These are phyloP conservation scores for Salvelinus fontinalis DNA, from an alignment of 2,113 vertebrate species.

Conservation along the genomic window DNA sequence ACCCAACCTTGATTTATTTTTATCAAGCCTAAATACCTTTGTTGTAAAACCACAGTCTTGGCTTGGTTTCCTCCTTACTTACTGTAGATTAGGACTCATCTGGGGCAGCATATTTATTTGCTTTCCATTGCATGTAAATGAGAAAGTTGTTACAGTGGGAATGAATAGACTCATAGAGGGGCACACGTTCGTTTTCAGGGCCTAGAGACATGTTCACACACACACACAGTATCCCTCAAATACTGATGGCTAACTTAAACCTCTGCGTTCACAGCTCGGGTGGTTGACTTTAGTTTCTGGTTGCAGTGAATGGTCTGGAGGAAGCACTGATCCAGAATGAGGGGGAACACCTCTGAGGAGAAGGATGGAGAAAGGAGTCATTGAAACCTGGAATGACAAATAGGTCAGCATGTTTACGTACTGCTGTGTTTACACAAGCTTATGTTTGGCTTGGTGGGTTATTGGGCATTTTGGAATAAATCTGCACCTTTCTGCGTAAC, in stretches of 20 bases:
- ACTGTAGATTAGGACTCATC: conserved; percentile 61
- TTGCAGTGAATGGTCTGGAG: conserved; percentile 78
- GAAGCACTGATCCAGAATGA: conserved; percentile 77
- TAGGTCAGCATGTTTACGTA: conserved; percentile 76
- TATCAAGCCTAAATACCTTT: neutral
- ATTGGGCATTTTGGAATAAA: conserved; percentile 79
- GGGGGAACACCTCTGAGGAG: conserved; percentile 78
- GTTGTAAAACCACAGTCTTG: conserved; percentile 16
- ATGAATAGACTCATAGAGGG: conserved; percentile 73
- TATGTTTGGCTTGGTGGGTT: conserved; percentile 74
- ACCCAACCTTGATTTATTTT: too few relatives aligned
- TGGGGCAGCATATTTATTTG: conserved; percentile 63
- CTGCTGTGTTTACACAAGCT: conserved; percentile 73
- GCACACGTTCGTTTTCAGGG: conserved; percentile 50
- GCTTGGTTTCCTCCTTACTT: conserved; percentile 54
- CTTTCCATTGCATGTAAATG: conserved; percentile 77
- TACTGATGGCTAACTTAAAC: conserved; percentile 75
- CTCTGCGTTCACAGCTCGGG: conserved; percentile 65
- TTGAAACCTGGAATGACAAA: conserved; percentile 79
- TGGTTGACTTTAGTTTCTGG: conserved; percentile 77
- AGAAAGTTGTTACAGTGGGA: conserved; percentile 37
- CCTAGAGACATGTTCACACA: conserved; percentile 66
- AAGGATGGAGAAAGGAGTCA: conserved; percentile 75
- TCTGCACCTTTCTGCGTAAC: conserved; percentile 72
- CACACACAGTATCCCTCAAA: conserved; percentile 45